A percentile compares a stretch with the other conserved stretches of the same genome.
Evolutionary conservation across 2,797 vertebrate species (phyloP).

Genomic region (Fringilla coelebs): DNA sequence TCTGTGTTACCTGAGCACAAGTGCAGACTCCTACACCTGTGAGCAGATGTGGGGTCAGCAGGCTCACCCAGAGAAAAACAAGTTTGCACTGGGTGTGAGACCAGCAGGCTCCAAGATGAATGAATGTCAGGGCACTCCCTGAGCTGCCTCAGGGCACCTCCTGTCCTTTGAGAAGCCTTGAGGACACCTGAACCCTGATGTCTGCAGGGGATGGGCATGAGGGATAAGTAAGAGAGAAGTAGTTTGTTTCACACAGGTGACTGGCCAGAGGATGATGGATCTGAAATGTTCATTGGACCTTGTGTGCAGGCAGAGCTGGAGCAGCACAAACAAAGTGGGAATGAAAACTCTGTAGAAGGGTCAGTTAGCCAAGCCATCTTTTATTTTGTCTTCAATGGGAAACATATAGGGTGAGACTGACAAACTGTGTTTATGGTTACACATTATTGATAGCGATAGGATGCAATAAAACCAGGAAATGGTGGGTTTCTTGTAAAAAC

Average conservation of each 20-base stretch:
- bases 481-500: not conserved
- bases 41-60: not conserved
- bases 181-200: not conserved
- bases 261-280: not conserved
- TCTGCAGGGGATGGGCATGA: not conserved
- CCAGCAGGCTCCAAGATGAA: not conserved
- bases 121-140: not conserved
- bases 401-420: not conserved
- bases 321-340: accelerated
- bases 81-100: not conserved
- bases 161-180: not conserved
- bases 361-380: not conserved
- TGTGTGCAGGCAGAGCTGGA: not conserved
- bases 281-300: not conserved
- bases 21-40: not conserved
- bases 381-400: not conserved
- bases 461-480: not conserved
- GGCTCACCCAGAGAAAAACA: not conserved
- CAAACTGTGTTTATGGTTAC: not conserved
- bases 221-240: not conserved
- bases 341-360: not conserved
- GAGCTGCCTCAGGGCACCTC: not conserved
- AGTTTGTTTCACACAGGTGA: not conserved
- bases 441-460: not conserved
- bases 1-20: not conserved